These are phyloP conservation scores for Lagopus leucura DNA, from an alignment of 2,113 vertebrate genomes.

Conservation along the genomic window DNA sequence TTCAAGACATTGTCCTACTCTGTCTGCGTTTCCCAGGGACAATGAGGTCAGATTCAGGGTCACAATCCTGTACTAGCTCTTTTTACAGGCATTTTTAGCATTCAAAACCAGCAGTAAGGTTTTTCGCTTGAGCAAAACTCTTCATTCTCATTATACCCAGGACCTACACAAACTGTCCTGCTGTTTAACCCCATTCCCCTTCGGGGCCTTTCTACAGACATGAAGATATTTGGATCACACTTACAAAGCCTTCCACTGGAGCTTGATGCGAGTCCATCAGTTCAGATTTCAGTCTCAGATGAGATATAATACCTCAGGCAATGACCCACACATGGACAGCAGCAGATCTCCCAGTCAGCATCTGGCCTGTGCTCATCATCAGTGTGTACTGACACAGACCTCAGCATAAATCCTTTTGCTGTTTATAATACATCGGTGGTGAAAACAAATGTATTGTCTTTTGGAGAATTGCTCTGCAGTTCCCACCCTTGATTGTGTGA, in stretches of 20 bases:
- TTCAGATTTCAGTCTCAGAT: slow-evolving; percentile 23
- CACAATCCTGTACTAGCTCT: background rate
- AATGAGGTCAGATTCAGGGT: background rate
- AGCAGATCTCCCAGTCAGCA: background rate
- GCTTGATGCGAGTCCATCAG: background rate
- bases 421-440: background rate
- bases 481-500: background rate
- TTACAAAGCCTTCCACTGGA: background rate
- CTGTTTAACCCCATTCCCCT: background rate
- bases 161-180: background rate
- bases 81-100: background rate
- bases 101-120: background rate
- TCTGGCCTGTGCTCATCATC: background rate
- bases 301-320: slow-evolving; percentile 5
- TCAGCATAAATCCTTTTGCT: background rate
- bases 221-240: background rate
- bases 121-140: background rate
- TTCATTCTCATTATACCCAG: background rate
- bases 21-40: background rate
- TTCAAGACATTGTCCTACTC: background rate
- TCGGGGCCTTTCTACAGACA: background rate
- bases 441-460: background rate
- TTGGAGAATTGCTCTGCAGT: background rate
- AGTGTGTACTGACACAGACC: background rate
- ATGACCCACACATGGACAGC: background rate